phyloP scores from a whole-genome alignment of 1,140 invertebrate genomes.

The Chironomus tepperi region DNA sequence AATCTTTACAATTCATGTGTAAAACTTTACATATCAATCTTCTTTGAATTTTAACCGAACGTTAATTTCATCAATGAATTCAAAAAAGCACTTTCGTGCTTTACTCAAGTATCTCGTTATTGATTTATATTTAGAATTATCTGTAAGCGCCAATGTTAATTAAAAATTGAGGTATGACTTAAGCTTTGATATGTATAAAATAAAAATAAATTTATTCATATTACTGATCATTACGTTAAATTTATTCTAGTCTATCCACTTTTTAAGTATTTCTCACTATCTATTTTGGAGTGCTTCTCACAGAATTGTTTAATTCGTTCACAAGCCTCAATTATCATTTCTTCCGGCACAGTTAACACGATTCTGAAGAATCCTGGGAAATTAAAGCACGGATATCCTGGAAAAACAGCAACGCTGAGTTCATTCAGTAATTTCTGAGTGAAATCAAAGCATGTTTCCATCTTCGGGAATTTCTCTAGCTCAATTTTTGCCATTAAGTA shows the following conservation, averaged over 20 bases:
- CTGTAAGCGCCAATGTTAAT: too few relatives aligned
- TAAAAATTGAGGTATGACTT: too few relatives aligned
- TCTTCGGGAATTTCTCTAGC: not conserved
- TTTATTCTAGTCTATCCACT: slow-evolving; percentile 21
- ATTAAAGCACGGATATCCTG: not conserved
- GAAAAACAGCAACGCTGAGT: not conserved
- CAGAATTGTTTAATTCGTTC: slow-evolving; percentile 9
- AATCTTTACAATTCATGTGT: too few relatives aligned
- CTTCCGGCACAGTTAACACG: not conserved
- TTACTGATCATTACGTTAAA: too few relatives aligned
- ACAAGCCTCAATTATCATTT: not conserved
- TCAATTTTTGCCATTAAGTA: not conserved
- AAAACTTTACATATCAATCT: too few relatives aligned
- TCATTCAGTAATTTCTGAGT: not conserved
- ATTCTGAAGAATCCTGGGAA: not conserved
- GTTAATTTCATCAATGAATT: too few relatives aligned
- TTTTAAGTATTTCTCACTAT: slow-evolving; percentile 12
- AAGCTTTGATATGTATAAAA: too few relatives aligned
- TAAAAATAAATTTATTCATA: too few relatives aligned
- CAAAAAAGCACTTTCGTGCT: too few relatives aligned
- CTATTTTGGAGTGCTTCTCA: slow-evolving; percentile 30
- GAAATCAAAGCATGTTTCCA: not conserved
- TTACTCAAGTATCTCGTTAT: too few relatives aligned
- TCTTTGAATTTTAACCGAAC: too few relatives aligned
- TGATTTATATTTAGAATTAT: too few relatives aligned